Base-by-base conservation (phyloP, 2,797 vertebrate species). In the Anguilla anguilla region DNA sequence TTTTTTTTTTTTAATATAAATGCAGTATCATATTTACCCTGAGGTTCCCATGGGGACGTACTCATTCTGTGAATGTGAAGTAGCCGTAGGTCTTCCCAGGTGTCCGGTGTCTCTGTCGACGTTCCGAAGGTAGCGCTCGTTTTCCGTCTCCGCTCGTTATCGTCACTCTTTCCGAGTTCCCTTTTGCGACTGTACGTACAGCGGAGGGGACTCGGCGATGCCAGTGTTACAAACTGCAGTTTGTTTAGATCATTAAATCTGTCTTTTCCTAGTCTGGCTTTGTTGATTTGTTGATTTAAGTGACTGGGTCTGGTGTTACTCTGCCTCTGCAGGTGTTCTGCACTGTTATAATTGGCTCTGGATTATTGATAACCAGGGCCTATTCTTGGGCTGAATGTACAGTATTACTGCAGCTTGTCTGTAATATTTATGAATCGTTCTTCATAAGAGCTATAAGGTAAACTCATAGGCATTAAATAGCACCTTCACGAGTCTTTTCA, bases 61-160 rank as follows among this genome's bases (percentile, higher is more conserved):
- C 95, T 95, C 95, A 96, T 96, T 96, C 96, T 95, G 93, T 96
- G 96, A 96, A 96, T 96, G 95, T 95, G 92, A 91, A 89, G 43
- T 35, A 89, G 69, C 83, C 7, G 6, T 90, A 90, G 92, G 22
- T 74, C 57, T 90, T 83, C 59, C 25, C 19, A 77, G 51, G 46
- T 55, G 85, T 81, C 91, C 89, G 61, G 84, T n/a, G 3, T 61
- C 81, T 89, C 39, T 69, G 35, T 43, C 61, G 57, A 43, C 9
- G 39, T 46, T 46, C 61, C 84, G 25, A 28, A 11, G 31, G 17
- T 85, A 57, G 61, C 59, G 19, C 84, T 85, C 25, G 35, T 4
- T 83, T 51, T 53, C 22, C 11, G 39, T 22, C 35, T 5, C 43
- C 55, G 51, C 5, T 15, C 3, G 10, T 53, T 57, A 35, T 25